A percentile compares a stretch with the other conserved stretches of the same genome.
phyloP scores from a whole-genome alignment of 1,140 invertebrate species.

The Hylaeus anthracinus region DNA sequence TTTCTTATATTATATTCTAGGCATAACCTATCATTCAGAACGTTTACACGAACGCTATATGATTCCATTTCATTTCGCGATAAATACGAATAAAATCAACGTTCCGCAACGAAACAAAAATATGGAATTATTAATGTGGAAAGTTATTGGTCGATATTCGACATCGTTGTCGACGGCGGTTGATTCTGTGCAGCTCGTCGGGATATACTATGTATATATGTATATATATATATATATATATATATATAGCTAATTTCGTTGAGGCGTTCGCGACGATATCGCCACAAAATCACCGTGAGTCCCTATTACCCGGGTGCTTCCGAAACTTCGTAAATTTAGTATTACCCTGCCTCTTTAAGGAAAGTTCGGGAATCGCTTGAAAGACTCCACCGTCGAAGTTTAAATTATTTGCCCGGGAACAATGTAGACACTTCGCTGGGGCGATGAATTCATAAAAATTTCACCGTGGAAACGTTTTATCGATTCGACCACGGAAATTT shows the following conservation, averaged over 20 bases:
- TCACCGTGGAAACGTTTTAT: constrained; percentile 17
- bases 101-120: not conserved
- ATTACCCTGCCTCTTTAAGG: constrained; percentile 35
- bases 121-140: not conserved
- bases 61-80: too few species aligned
- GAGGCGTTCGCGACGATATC: not conserved
- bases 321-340: constrained; percentile 38
- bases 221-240: not conserved
- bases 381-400: constrained; percentile 29
- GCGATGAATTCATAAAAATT: constrained; percentile 41
- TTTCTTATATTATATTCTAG: too few species aligned
- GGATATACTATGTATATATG: not conserved
- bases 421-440: constrained; percentile 15
- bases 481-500: constrained; percentile 25
- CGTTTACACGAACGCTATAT: too few species aligned
- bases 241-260: constrained; percentile 8
- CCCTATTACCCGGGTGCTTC: constrained; percentile 11
- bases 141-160: constrained; percentile 1
- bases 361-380: constrained; percentile 42
- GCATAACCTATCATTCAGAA: too few species aligned
- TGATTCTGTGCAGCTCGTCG: not conserved
- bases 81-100: not conserved
- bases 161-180: not conserved
- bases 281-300: constrained; percentile 15
- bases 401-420: constrained; percentile 39